Evolutionary conservation across 2,888 invertebrate genomes (phyloP), one percentile per base, ranked within the genome.

Genomic region (Chouioia cunea): DNA sequence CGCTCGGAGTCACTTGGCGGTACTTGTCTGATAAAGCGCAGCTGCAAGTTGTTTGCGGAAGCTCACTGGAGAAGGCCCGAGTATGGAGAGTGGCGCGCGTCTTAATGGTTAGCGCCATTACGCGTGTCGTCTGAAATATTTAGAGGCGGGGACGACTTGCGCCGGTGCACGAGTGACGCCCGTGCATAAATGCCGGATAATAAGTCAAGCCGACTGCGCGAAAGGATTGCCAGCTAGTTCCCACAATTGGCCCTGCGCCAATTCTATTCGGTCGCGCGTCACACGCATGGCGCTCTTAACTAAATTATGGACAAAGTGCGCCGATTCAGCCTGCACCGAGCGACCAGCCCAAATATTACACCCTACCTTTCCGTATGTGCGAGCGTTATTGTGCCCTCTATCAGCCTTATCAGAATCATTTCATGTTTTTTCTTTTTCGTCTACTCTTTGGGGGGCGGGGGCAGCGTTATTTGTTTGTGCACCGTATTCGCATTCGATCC

Each of bases 231-330:
- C 36, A 36, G 36, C 10, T 12, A 12, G 36, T 81, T 79, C 56
- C 78, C 36, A 82, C 78, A 36, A 36, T 84, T 85, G 85, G 85
- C 85, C 77, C 72, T 70, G 80, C 77, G 85, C 85, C 85, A 85
- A 81, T 80, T 84, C 84, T 83, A 83, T 85, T 84, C 84, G 83
- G 83, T 79, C 78, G 76, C 83, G 81, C 81, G 84, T 85, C 85
- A 85, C 83, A 84, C 84, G 84, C 85, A 85, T 85, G 85, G 83
- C 84, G 83, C 83, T 83, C 84, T 85, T 84, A 83, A 82, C 83
- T 85, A 84, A 85, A 84, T 85, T 85, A 85, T 85, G 84, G 84
- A 84, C 83, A 84, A 85, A 84, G 85, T 85, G 81, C 81, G 83
- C 76, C 81, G 82, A 84, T 65, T 67, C 64, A 43, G 54, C 43